Base-by-base conservation (phyloP, 2,888 invertebrate species). In the Cataglyphis livida region DNA sequence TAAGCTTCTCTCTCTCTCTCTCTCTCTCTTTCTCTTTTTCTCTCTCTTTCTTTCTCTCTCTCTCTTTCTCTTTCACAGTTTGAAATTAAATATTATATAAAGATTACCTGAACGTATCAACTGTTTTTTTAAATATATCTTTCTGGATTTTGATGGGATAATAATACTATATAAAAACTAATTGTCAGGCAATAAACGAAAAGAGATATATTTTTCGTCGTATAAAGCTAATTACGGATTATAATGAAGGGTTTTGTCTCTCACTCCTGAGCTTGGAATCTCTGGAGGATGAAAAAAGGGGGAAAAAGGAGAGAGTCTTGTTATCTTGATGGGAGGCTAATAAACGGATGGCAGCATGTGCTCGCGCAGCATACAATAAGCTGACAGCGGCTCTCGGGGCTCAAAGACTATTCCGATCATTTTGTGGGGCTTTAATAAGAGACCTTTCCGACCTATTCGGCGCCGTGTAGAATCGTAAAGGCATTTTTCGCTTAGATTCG, bases 281-380 rank as follows among this genome's bases (percentile, higher is more conserved):
- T 44, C 41, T 44, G 41, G 71, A 59, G 62, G 21, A 76, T 84
- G 70, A 66, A 32, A 71, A 57, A 79, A 59, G 38, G 15, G 21
- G 41, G 48, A 18, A 18, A 28, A 15, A 21, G 32, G 59, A 44
- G 35, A 44, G 32, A 79, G 78, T 84, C 83, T 90, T 78, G 86
- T 89, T 88, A 90, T 89, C 90, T 90, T 84, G 88, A 89, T 89
- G 89, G 89, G 87, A 78, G 88, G 84, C 88, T 88, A 81, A 88
- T 88, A 87, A 88, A 87, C 83, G 89, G 74, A 85, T 62, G 84
- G 84, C 79, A 66, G 87, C 81, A 64, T 74, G 25, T 28, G 25
- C 66, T 76, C 64, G 73, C 73, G 73, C 74, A 38, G 68, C 64
- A 88, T 87, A 89, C 88, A 85, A 89, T 89, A 88, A 88, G 82